Percentiles rank a stretch among this genome's conserved stretches.
phyloP scores from a whole-genome alignment of 2,113 vertebrate species.

The Cnemophilus loriae region DNA sequence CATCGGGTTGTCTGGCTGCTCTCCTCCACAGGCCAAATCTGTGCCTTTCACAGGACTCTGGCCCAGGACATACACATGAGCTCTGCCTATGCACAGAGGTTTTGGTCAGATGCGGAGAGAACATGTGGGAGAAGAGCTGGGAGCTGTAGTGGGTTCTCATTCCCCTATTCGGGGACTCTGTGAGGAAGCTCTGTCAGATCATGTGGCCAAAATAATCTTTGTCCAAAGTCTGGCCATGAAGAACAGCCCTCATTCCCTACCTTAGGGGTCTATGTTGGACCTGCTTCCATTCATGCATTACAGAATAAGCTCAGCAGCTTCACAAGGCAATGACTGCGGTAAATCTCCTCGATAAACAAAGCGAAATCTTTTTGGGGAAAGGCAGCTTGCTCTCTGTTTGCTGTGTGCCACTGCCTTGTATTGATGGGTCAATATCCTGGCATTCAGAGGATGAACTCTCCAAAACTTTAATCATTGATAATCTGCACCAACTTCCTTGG shows the following conservation, averaged over 20 bases:
- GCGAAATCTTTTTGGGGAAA: not conserved
- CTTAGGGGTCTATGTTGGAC: not conserved
- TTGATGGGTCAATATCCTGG: not conserved
- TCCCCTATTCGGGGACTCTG: not conserved
- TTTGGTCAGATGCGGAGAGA: not conserved
- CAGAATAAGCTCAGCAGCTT: not conserved
- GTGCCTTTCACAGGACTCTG: not conserved
- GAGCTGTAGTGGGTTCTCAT: not conserved
- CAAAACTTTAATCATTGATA: not conserved
- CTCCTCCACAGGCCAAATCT: not conserved
- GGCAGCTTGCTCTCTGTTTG: not conserved
- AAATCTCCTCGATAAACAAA: not conserved
- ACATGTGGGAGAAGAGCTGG: not conserved
- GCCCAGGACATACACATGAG: not conserved
- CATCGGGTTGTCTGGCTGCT: not conserved
- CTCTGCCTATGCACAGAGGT: not conserved
- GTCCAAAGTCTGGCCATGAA: not conserved
- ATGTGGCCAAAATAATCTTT: not conserved
- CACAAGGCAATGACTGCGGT: not conserved
- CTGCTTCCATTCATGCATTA: not conserved
- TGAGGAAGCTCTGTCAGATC: not conserved
- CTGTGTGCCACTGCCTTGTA: not conserved
- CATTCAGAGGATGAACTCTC: not conserved
- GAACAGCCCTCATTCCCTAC: not conserved
- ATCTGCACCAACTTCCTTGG: not conserved